Base-by-base conservation (phyloP, 2,797 vertebrate species). In the Karalla daura region DNA sequence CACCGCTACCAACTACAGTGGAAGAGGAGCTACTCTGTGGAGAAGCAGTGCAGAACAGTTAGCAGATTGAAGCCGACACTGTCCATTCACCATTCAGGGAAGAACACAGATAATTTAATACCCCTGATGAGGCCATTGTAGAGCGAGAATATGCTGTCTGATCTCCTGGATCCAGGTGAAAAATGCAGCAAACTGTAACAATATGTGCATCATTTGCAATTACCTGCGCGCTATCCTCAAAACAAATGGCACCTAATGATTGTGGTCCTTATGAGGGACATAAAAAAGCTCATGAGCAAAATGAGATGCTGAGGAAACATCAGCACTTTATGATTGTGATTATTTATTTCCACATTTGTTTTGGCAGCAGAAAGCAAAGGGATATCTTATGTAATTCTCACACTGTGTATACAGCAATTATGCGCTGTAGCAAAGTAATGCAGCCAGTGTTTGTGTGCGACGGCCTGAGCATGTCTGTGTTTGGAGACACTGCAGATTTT, bases 161-260 rank as follows among this genome's bases (percentile, higher is more conserved):
- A 74, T 75, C 36, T 59, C 67, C 25, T 58, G 63, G 23, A 73
- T 70, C 41, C 6, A 2, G 36, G 20, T 32, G 36, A 35, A 28
- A 77, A 62, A 54, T 35, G 25, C 33, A 18, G 5, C 11, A 7
- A n/a, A 35, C 33, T 28, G 20, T n/a, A 20, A 66, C 41, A 76
- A 45, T 54, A 51, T 50, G 49, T 49, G 69, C 45, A 74, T 70
- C 23, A 75, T 68, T 69, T 70, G 50, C 55, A 70, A 74, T 80
- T 72, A 74, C 58, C 47, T 63, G 60, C 5, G 2, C 21, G 37
- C 28, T 56, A 35, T 64, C 37, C 25, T 60, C 20, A 20, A 65
- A 74, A 74, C 45, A 78, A 85, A 85, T 72, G 32, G 47, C 63
- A 52, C 70, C 30, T 78, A 76, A 80, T 63, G 59, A 69, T 44